Conservation (phyloP, 2,888 invertebrate species). For the Patella depressa region DNA sequence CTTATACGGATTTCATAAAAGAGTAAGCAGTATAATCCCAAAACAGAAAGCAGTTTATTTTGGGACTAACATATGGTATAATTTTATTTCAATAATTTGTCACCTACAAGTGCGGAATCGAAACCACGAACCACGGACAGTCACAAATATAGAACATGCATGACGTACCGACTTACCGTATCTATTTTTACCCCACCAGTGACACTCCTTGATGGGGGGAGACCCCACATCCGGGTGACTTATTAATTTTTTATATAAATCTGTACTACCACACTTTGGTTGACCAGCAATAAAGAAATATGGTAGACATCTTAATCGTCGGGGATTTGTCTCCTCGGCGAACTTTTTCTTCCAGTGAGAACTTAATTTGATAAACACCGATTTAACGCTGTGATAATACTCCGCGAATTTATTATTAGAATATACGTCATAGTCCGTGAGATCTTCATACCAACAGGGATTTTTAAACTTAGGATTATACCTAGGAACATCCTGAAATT, state of each 20-base stretch:
- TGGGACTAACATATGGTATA: too few species aligned
- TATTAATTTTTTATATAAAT: conserved; percentile 53
- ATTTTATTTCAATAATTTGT: too few species aligned
- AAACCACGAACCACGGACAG: background rate
- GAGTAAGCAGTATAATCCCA: background rate
- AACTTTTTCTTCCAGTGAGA: conserved; percentile 16
- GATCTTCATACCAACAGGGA: conserved; percentile 60
- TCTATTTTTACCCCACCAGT: conserved; percentile 61
- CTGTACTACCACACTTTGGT: conserved; percentile 63
- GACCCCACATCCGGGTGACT: conserved; percentile 53
- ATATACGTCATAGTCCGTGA: conserved; percentile 43
- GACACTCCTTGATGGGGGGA: conserved; percentile 62
- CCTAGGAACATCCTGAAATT: conserved; percentile 44
- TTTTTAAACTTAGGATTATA: conserved; percentile 53
- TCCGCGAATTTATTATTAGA: conserved; percentile 44
- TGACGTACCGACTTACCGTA: conserved; percentile 39
- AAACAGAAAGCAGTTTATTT: background rate
- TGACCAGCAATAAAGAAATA: conserved; percentile 78
- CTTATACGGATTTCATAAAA: background rate
- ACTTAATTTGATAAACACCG: conserved; percentile 25
- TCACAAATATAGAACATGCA: background rate
- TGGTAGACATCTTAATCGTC: conserved; percentile 80
- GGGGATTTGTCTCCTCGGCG: conserved; percentile 31
- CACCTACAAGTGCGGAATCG: too few species aligned
- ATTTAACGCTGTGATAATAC: conserved; percentile 38